Evolutionary conservation across 2,888 invertebrate species (phyloP), one percentile per base, ranked within the genome.

Genomic region (Mellilla xanthometata): DNA sequence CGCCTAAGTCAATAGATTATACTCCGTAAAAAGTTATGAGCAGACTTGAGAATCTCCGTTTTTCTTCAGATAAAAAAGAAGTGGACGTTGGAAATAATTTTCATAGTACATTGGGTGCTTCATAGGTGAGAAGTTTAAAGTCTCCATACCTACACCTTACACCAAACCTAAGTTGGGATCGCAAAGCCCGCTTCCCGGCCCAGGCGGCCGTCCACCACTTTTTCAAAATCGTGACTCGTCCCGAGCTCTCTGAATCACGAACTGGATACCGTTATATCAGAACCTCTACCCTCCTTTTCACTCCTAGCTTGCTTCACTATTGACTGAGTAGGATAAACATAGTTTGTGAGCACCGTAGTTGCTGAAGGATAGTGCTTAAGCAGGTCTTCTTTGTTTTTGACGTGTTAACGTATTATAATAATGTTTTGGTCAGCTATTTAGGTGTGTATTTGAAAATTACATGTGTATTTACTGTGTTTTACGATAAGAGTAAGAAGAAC

Each of bases 191-290:
- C 64, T 66, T 68, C 72, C 70, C 68, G 68, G 62, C n/a, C n/a
- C n/a, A n/a, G n/a, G n/a, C n/a, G n/a, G n/a, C 58, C 71, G 74
- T 74, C 86, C 81, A 72, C 81, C 85, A 87, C 83, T 86, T 88
- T 88, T 89, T 85, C 82, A 83, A 86, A 83, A 83, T 86, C 89
- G 89, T 89, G 89, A 89, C 89, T 46, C 80, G 66, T 81, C 68
- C 77, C 77, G 2, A 72, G 71, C 76, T 71, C 72, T 65, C 72
- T 61, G 60, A 75, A 81, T 87, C 89, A 89, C 89, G 89, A 89
- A 65, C 71, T 73, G 52, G 57, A 65, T 86, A 77, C 88, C 88
- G 87, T 89, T 88, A 88, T 51, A 56, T 36, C 44, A 52, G 58
- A 60, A 29, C 29, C 59, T 58, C 38, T n/a, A 24, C 48, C 49